Percentiles rank a stretch among this genome's conserved stretches.
phyloP scores from a whole-genome alignment of 1,140 invertebrate species.

The Hyles euphorbiae region DNA sequence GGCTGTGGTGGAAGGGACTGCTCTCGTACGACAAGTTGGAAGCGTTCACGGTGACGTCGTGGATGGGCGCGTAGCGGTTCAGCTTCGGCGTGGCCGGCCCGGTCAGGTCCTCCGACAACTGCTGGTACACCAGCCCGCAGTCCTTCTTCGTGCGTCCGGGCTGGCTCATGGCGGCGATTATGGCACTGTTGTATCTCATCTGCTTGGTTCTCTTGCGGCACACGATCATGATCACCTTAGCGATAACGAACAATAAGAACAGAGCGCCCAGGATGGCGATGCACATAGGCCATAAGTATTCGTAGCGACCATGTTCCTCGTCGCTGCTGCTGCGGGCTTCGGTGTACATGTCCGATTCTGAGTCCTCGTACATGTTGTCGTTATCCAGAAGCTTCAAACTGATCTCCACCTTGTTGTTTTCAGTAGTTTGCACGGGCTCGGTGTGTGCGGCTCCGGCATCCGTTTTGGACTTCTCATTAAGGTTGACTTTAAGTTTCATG shows the following conservation, averaged over 20 bases:
- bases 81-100: conserved; percentile 77
- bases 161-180: conserved; percentile 65
- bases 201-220: conserved; percentile 73
- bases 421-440: conserved; percentile 24
- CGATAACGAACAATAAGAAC: conserved; percentile 69
- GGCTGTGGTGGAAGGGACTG: conserved; percentile 79
- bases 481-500: conserved; percentile 57
- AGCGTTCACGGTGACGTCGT: conserved; percentile 74
- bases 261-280: conserved; percentile 66
- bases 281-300: conserved; percentile 67
- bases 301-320: conserved; percentile 66
- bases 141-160: conserved; percentile 67
- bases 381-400: conserved; percentile 57
- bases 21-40: conserved; percentile 77
- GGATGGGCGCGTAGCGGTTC: conserved; percentile 74
- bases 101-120: conserved; percentile 76
- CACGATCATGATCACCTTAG: conserved; percentile 67
- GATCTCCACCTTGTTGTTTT: conserved; percentile 63
- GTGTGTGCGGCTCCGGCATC: conserved; percentile 26
- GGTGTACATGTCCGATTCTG: conserved; percentile 63
- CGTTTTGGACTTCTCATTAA: conserved; percentile 41
- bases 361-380: conserved; percentile 47
- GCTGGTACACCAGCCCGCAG: conserved; percentile 76
- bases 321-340: conserved; percentile 48
- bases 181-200: conserved; percentile 74